Evolutionary conservation across 2,113 vertebrate genomes (phyloP).

Genomic region (Nothobranchius kuhntae): DNA sequence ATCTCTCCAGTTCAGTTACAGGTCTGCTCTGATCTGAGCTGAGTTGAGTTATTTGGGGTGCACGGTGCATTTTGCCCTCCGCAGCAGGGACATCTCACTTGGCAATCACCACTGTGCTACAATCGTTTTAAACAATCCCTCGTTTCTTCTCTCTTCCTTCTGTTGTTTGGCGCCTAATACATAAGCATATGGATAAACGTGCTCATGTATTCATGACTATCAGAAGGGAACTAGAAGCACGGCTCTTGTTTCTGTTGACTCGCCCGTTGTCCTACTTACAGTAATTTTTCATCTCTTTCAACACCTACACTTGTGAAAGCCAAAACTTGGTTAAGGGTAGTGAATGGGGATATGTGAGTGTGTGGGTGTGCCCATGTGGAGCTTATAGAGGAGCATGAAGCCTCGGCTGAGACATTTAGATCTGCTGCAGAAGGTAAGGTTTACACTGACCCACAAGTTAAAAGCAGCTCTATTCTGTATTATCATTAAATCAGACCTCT

Average conservation of each 20-base stretch:
- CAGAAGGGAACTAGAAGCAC: slow-evolving; percentile 63
- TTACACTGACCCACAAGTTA: slow-evolving; percentile 39
- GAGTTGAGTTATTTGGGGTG: slow-evolving; percentile 27
- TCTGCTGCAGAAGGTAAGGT: slow-evolving; percentile 21
- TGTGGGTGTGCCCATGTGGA: slow-evolving; percentile 61
- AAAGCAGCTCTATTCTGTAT: neutral
- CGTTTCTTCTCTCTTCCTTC: slow-evolving; percentile 34
- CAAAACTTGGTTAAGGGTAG: slow-evolving; percentile 59
- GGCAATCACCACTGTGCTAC: slow-evolving; percentile 64
- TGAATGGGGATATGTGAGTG: slow-evolving; percentile 69
- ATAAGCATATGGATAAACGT: slow-evolving; percentile 76
- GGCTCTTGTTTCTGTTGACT: slow-evolving; percentile 62
- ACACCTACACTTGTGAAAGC: slow-evolving; percentile 74
- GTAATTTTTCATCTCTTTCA: slow-evolving; percentile 73
- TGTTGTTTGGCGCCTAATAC: slow-evolving; percentile 75
- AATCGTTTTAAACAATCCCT: slow-evolving; percentile 73
- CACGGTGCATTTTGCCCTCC: slow-evolving; percentile 27
- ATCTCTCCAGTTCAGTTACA: slow-evolving; percentile 28
- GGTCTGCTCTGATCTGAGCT: slow-evolving; percentile 42
- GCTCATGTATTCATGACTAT: slow-evolving; percentile 70
- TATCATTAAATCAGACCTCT: slow-evolving; percentile 40
- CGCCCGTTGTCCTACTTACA: slow-evolving; percentile 73
- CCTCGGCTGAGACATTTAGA: slow-evolving; percentile 41
- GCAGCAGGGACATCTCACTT: slow-evolving; percentile 73
- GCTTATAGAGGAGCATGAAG: slow-evolving; percentile 62